These are phyloP conservation scores for Sebastes nivosus DNA, from an alignment of 2,797 vertebrate species.

Conservation along the genomic window DNA sequence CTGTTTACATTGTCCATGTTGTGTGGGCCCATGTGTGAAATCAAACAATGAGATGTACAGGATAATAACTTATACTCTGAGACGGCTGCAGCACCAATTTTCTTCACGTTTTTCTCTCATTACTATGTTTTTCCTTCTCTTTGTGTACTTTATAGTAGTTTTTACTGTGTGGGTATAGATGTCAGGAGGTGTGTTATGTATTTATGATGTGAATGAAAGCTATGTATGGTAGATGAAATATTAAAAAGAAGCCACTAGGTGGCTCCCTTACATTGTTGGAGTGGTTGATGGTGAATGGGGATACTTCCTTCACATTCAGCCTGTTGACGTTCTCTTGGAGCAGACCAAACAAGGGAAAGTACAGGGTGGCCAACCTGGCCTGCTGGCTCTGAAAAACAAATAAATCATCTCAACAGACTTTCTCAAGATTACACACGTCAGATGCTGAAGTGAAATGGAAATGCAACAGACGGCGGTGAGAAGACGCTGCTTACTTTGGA, in stretches of 20 bases:
- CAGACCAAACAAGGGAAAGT: slow-evolving; percentile 93
- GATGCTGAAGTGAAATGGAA: neutral
- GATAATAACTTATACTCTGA: neutral
- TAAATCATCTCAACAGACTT: neutral
- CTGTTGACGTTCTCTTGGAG: slow-evolving; percentile 95
- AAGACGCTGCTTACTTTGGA: slow-evolving; percentile 83
- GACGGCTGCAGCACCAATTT: neutral
- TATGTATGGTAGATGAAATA: neutral
- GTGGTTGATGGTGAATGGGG: slow-evolving; percentile 86
- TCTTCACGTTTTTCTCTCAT: neutral
- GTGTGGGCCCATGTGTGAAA: neutral
- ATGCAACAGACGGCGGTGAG: neutral
- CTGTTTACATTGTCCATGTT: neutral
- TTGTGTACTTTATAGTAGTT: neutral
- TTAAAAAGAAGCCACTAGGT: slow-evolving; percentile 61
- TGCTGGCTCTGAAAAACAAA: slow-evolving; percentile 90
- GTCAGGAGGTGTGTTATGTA: neutral
- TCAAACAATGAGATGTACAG: neutral
- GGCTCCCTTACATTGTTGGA: slow-evolving; percentile 86
- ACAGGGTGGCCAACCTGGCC: slow-evolving; percentile 93
- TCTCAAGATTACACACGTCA: neutral
- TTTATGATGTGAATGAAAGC: neutral
- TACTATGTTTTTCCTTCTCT: neutral
- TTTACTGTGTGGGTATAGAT: neutral
- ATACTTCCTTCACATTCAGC: slow-evolving; percentile 93